Base-by-base conservation (phyloP, 2,113 vertebrate genomes). In the Tonatia bakeri region DNA sequence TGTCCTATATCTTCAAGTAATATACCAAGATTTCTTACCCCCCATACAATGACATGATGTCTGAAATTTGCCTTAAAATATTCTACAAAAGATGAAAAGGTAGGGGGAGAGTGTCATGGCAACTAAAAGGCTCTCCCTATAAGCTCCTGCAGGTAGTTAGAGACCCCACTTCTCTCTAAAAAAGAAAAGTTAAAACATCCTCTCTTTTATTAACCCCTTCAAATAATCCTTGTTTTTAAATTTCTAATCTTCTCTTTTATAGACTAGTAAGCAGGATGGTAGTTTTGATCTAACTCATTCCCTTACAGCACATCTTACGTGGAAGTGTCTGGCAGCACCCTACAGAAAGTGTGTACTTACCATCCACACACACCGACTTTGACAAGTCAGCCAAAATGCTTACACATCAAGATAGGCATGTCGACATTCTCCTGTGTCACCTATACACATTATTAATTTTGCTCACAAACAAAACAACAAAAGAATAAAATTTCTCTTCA, bases 161-260 rank as follows among this genome's bases (percentile, higher is more conserved):
- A 11, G 20, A 9, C 0, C 28, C 20, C 7, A 47, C 52, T 81
- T 83, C 36, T 28, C 38, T 59, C 54, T 33, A 43, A 85, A 90
- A 36, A 8, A 69, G 40, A 88, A 28, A 95, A 75, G 47, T 28
- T 47, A 65, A 82, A 86, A 43, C 7, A 56, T 31, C 56, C 19
- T 76, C 36, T 83, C 9, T 88, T 31, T 24, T 64, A n/a, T 47
- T 72, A 90, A 20, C 2, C 17, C 40, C 14, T 69, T 90, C 31
- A 88, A 95, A 96, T 86, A 73, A 86, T 45, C 8, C 20, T 92
- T 86, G 6, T 79, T 85, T 91, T 61, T 28, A 88, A 80, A 59
- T 26, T 61, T 33, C 16, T 36, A 50, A 65, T 83, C 7, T 82
- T 61, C 4, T 90, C 31, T 76, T 88, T 82, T 20, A 85, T 4